Conservation (phyloP, 2,113 vertebrate species). For the Struthio camelus region DNA sequence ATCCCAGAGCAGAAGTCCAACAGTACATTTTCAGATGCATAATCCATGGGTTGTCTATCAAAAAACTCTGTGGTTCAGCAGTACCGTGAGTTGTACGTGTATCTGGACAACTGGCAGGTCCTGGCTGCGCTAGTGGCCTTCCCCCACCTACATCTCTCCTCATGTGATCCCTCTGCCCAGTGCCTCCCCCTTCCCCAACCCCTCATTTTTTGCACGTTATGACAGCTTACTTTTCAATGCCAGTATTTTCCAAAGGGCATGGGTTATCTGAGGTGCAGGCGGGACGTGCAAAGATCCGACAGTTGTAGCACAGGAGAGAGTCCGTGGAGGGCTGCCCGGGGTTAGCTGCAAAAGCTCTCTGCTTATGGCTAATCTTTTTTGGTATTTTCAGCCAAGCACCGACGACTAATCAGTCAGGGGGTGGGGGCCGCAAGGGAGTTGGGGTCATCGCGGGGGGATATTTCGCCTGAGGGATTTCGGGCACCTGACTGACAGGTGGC, state of each 20-base stretch:
- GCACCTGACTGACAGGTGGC: neutral
- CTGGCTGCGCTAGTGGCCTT: neutral
- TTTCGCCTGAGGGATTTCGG: neutral
- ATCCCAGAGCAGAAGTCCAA: neutral
- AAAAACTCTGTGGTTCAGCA: neutral
- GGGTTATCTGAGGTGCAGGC: slow-evolving; percentile 22
- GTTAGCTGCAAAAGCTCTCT: neutral
- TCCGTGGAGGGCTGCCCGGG: accelerated
- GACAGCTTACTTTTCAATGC: slow-evolving; percentile 25
- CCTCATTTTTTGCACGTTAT: neutral
- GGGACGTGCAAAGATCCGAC: neutral
- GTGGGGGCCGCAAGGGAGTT: neutral
- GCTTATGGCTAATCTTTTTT: neutral
- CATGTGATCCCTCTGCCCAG: neutral
- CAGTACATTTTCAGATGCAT: slow-evolving; percentile 37
- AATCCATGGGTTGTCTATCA: neutral
- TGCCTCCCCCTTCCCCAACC: neutral
- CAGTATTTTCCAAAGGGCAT: slow-evolving; percentile 33
- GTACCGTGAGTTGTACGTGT: neutral
- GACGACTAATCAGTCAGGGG: neutral
- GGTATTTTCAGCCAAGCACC: neutral
- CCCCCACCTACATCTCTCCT: neutral
- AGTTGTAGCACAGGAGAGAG: neutral
- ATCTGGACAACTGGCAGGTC: neutral
- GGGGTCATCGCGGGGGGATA: neutral